Evolutionary conservation across 1,140 invertebrate genomes (phyloP), one percentile per base, ranked within the genome.

Genomic region (Eumeta japonica): DNA sequence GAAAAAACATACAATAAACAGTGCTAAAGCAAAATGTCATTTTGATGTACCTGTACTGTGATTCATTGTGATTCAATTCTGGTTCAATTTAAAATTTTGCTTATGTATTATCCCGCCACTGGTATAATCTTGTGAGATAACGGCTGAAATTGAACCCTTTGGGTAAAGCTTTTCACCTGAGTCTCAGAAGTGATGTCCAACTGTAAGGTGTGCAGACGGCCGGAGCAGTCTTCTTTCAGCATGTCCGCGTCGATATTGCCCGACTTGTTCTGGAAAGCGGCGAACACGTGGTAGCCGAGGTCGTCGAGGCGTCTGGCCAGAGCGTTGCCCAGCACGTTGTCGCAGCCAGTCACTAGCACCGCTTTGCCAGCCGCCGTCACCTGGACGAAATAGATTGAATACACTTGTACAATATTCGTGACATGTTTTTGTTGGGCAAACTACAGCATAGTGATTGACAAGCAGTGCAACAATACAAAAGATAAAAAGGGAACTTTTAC

Each of bases 281-380:
- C 89, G 51, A 90, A 89, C 10, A 92, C 86, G 19, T 86, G 87
- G 58, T 89, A 89, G 16, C 89, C 88, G 60, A 89, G 71, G 60
- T 88, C 86, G 57, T 91, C 87, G 33, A 91, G 66, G 45, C 84
- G 79, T 48, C 85, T 81, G 5, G 86, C 88, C 48, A 89, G 70
- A 41, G 83, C 82, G 66, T 83, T 86, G 38, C 88, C 88, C 37
- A 91, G 78, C 17, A 83, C 83, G 16, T 85, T 83, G 68, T 91
- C 89, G 71, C 89, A 92, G 34, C 88, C 89, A n/a, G 89, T 91
- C 39, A 93, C 81, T 14, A 92, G 66, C 3, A 92, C 83, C 4
- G 86, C 85, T 70, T 91, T 91, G 30, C 88, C 87, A 14, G 83
- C 82, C 12, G 85, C 80, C 7, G 82, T 83, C 39, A 90, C 85